These are phyloP conservation scores for Notarius lentiginosus DNA, from an alignment of 2,113 vertebrate genomes.

Conservation along the genomic window DNA sequence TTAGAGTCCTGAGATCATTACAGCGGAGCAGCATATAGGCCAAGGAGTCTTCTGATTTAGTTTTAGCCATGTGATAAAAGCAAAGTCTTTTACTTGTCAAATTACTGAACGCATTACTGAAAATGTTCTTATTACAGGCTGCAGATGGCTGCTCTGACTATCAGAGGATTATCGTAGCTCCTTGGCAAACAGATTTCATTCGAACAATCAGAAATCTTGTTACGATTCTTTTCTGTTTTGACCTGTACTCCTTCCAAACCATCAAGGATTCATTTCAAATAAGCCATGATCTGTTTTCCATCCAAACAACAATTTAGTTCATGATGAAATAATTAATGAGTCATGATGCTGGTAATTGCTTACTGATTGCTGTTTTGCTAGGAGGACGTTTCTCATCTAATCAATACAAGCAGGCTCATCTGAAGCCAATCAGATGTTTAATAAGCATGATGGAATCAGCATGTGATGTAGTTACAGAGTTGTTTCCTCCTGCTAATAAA, in stretches of 20 bases:
- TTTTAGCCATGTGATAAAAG: not conserved
- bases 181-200: not conserved
- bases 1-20: not conserved
- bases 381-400: constrained; percentile 14
- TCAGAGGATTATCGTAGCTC: constrained; percentile 1
- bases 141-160: not conserved
- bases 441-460: not conserved
- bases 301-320: constrained; percentile 17
- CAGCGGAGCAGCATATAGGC: not conserved
- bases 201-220: not conserved
- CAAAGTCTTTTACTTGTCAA: not conserved
- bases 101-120: not conserved
- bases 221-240: not conserved
- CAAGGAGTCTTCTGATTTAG: not conserved
- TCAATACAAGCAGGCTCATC: constrained; percentile 16
- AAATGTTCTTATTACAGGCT: not conserved
- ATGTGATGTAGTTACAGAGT: constrained; percentile 1
- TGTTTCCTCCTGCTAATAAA: not conserved
- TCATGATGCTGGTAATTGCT: constrained; percentile 32
- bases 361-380: constrained; percentile 27
- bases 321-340: constrained; percentile 34
- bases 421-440: constrained; percentile 4
- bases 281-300: constrained; percentile 1
- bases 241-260: not conserved
- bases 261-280: not conserved